Conservation (phyloP, 2,888 invertebrate genomes). For the Drosophila nigricruria region DNA sequence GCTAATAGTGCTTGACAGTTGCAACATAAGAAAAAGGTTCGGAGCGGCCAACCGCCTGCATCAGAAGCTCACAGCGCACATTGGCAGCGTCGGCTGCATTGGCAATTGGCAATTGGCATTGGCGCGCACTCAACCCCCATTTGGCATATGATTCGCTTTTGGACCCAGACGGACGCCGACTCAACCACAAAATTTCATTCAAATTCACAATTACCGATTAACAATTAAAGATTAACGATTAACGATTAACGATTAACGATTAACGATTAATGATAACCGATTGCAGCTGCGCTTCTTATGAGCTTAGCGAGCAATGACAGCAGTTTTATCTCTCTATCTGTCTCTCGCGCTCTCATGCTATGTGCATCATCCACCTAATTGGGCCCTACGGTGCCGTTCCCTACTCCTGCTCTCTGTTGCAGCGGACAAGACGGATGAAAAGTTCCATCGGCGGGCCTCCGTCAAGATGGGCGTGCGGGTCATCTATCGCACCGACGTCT, state of each 20-base stretch:
- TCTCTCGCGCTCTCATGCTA: neutral
- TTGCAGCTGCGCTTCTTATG: constrained; percentile 16
- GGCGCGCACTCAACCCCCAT: constrained; percentile 46
- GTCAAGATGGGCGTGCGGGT: constrained; percentile 95
- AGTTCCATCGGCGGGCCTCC: constrained; percentile 91
- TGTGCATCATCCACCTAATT: constrained; percentile 28
- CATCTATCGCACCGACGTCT: constrained; percentile 87
- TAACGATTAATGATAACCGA: constrained; percentile 6
- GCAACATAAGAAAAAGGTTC: constrained; percentile 17
- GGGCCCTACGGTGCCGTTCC: constrained; percentile 2
- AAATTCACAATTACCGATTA: constrained; percentile 11
- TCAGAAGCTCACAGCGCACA: constrained; percentile 25
- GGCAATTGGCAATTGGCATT: constrained; percentile 18
- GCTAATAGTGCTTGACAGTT: neutral
- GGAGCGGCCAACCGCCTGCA: constrained; percentile 59
- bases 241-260: neutral
- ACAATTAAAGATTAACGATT: too few relatives aligned
- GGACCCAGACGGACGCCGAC: constrained; percentile 21
- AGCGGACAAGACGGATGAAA: constrained; percentile 95
- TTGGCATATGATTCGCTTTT: constrained; percentile 49
- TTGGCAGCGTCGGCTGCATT: constrained; percentile 24
- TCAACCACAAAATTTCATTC: constrained; percentile 26
- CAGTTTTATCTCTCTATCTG: constrained; percentile 29
- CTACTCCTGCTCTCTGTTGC: constrained; percentile 60
- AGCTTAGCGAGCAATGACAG: constrained; percentile 52